Conservation (phyloP, 1,140 invertebrate genomes). For the Ips typographus region DNA sequence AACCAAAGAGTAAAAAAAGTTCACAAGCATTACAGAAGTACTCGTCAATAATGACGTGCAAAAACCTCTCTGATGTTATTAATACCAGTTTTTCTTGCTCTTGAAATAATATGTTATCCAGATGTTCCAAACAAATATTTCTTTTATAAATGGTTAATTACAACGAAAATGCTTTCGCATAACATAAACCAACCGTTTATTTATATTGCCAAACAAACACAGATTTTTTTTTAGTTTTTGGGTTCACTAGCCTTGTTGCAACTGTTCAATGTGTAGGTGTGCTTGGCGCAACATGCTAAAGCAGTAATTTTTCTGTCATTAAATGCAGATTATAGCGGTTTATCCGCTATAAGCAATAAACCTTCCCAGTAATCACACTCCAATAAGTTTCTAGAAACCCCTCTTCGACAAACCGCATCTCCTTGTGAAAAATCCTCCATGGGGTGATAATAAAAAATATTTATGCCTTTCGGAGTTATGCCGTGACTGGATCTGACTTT, state of each 20-base stretch:
- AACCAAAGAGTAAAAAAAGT: no score
- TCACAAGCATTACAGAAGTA: no score
- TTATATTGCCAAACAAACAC: slow-evolving; percentile 6
- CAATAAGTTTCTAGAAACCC: neutral
- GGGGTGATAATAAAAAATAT: slow-evolving; percentile 24
- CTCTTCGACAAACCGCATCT: neutral
- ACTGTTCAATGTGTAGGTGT: neutral
- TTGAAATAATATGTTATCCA: slow-evolving; percentile 17
- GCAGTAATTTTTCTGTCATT: no score
- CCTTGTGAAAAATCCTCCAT: neutral
- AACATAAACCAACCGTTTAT: slow-evolving; percentile 20
- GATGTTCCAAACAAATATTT: slow-evolving; percentile 25
- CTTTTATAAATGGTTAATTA: slow-evolving; percentile 22
- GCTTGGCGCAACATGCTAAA: neutral
- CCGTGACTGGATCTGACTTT: slow-evolving; percentile 27
- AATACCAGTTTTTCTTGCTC: slow-evolving; percentile 9
- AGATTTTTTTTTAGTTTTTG: slow-evolving; percentile 3
- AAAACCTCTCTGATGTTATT: slow-evolving; percentile 7
- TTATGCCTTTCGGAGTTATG: slow-evolving; percentile 22
- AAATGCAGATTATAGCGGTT: no score
- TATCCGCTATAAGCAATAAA: neutral
- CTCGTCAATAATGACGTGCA: neutral
- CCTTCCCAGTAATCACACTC: neutral
- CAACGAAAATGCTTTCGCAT: slow-evolving; percentile 6
- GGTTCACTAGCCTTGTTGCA: slow-evolving; percentile 1